Conservation (phyloP, 2,113 vertebrate species). For the Progne subis region DNA sequence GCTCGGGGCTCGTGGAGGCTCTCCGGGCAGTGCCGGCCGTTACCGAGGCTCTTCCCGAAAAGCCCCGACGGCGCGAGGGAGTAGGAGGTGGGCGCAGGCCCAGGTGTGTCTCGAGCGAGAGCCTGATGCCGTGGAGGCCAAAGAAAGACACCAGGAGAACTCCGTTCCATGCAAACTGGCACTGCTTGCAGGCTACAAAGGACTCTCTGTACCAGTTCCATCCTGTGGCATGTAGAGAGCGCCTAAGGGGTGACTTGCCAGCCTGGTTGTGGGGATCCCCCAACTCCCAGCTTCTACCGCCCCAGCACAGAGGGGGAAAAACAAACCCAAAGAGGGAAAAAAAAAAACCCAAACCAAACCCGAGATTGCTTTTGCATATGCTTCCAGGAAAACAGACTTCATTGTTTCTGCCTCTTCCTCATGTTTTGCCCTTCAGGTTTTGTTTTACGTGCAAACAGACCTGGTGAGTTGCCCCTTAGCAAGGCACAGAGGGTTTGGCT, state of each 20-base stretch:
- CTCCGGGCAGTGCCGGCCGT: neutral
- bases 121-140: slow-evolving; percentile 59
- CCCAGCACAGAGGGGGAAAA: neutral
- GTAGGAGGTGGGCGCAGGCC: slow-evolving; percentile 20
- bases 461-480: slow-evolving; percentile 64
- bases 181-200: slow-evolving; percentile 84
- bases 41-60: neutral
- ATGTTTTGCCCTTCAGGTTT: slow-evolving; percentile 45
- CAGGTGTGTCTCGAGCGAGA: neutral
- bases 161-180: slow-evolving; percentile 88
- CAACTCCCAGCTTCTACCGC: neutral
- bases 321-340: neutral
- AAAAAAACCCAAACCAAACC: neutral
- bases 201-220: slow-evolving; percentile 59
- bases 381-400: slow-evolving; percentile 38
- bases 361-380: neutral
- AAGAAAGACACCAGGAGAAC: slow-evolving; percentile 73
- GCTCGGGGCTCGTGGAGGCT: neutral
- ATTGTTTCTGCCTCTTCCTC: slow-evolving; percentile 37
- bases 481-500: slow-evolving; percentile 63
- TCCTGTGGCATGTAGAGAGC: slow-evolving; percentile 45
- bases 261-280: slow-evolving; percentile 46
- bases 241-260: slow-evolving; percentile 64
- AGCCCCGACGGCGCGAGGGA: neutral
- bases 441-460: slow-evolving; percentile 60